Percentiles rank a stretch among this genome's conserved stretches.
phyloP scores from a whole-genome alignment of 2,888 invertebrate species.

The Netelia inedita region DNA sequence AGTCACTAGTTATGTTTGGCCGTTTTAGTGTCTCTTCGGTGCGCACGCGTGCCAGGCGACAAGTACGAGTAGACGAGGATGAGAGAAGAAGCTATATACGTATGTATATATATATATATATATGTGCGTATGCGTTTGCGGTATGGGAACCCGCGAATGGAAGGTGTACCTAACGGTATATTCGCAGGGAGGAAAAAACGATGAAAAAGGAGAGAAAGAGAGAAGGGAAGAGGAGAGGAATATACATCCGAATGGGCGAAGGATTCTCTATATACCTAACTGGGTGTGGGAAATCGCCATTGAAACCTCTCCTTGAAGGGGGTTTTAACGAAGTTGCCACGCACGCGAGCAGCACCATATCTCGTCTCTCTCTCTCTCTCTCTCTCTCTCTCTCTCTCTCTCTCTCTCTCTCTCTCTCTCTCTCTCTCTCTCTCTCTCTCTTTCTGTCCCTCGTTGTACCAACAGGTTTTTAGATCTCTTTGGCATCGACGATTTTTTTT shows the following conservation, averaged over 20 bases:
- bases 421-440: too few species aligned
- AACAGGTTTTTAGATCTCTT: conserved; percentile 52
- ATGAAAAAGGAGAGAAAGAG: conserved; percentile 14
- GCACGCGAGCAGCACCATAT: conserved; percentile 57
- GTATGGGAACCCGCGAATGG: conserved; percentile 58
- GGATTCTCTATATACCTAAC: conserved; percentile 64
- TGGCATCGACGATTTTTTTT: conserved; percentile 33
- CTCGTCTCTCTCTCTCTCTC: conserved; percentile 8
- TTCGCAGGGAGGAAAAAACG: conserved; percentile 15
- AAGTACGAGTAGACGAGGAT: conserved; percentile 30
- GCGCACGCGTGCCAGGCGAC: conserved; percentile 50
- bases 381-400: too few species aligned
- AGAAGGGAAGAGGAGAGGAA: conserved; percentile 38
- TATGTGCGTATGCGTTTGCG: conserved; percentile 38
- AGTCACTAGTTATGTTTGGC: not conserved
- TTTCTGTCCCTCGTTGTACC: not conserved
- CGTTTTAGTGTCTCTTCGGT: conserved; percentile 24
- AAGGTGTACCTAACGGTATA: conserved; percentile 62
- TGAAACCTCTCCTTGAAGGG: conserved; percentile 47
- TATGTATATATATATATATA: not conserved
- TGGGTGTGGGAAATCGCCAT: conserved; percentile 66
- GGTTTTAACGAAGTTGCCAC: conserved; percentile 50
- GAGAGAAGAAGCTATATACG: not conserved
- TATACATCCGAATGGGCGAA: conserved; percentile 58
- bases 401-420: too few species aligned